These are phyloP conservation scores for Cerastis rubricosa DNA, from an alignment of 2,888 invertebrate species.

Conservation along the genomic window DNA sequence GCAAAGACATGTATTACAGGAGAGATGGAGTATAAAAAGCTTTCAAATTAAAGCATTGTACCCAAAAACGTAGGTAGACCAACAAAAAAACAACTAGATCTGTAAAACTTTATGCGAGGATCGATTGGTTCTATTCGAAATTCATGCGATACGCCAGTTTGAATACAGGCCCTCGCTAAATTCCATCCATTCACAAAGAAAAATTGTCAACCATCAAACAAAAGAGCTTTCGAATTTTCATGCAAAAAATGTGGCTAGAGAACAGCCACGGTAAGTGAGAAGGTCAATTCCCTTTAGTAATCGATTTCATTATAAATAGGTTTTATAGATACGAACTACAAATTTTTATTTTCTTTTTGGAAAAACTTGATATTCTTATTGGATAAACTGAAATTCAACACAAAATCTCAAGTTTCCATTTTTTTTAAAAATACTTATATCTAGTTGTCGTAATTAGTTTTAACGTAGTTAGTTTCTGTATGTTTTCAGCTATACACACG, in stretches of 20 bases:
- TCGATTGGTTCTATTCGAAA: slow-evolving; percentile 33
- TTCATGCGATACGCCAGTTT: slow-evolving; percentile 32
- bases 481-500: no score
- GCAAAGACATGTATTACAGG: no score
- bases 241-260: slow-evolving; percentile 22
- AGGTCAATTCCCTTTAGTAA: not conserved
- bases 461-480: no score
- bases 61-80: not conserved
- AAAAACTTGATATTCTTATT: no score
- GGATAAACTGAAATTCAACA: no score
- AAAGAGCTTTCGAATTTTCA: slow-evolving; percentile 35
- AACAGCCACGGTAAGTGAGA: not conserved
- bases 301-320: no score
- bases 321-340: no score
- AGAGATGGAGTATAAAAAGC: not conserved
- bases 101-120: slow-evolving; percentile 16
- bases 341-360: no score
- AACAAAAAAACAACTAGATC: slow-evolving; percentile 2
- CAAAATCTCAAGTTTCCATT: no score
- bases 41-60: not conserved
- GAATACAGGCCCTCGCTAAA: slow-evolving; percentile 17
- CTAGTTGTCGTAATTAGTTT: no score
- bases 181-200: slow-evolving; percentile 34
- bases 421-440: no score
- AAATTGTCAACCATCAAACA: slow-evolving; percentile 47